Evolutionary conservation across 2,888 invertebrate species (phyloP), one percentile per base, ranked within the genome.

Genomic region (Ochropleura leucogaster): DNA sequence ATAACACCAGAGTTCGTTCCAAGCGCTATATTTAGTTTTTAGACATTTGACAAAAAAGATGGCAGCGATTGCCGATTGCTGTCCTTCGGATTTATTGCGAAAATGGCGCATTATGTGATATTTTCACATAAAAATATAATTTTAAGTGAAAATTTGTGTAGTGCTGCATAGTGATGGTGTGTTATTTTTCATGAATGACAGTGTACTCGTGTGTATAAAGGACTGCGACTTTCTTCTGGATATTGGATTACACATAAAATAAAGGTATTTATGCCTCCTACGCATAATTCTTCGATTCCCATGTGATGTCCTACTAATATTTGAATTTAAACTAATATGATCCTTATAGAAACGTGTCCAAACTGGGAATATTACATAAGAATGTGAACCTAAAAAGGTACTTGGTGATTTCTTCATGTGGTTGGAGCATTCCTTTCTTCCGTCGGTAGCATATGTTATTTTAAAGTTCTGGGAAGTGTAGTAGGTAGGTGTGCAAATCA

Each of bases 41-140:
- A 96, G 95, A 95, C 95, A 95, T 96, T 96, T 96, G 96, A 96
- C 96, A 96, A 96, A 96, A 96, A 96, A 96, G 96, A 96, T 96
- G 96, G 96, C 96, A 96, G 96, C 96, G 96, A 94, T 91, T 92
- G 96, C 94, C 94, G 96, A 94, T 94, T 94, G 95, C 95, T 94
- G 96, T 95, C 93, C 94, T 93, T 95, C 94, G 95, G 92, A 90
- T 94, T 94, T 95, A 94, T 93, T 95, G 95, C 94, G 92, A 96
- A 95, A 96, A 96, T 96, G 96, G 94, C 95, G 96, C 94, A 95
- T 94, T 94, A 94, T 95, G 96, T 96, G 96, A 96, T 95, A 95
- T 93, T 94, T 95, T 94, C 95, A 95, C 95, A 91, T 92, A 93
- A 93, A 94, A 92, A 92, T 93, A 92, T 93, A 93, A 94, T 93